Percentiles rank a stretch among this genome's conserved stretches.
Conservation (phyloP, 2,888 invertebrate species). For the Thecocarcelia acutangulata region DNA sequence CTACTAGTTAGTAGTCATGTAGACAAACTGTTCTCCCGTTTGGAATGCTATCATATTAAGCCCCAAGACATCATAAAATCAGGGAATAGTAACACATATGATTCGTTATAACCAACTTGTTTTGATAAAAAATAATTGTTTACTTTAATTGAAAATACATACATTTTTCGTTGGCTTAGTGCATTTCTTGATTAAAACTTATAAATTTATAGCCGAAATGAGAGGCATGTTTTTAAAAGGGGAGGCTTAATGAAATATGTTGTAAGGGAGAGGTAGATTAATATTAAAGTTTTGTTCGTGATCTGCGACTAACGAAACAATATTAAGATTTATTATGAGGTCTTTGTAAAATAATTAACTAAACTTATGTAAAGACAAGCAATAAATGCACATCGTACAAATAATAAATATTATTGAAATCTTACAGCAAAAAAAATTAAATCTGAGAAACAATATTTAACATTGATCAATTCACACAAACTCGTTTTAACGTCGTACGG, state of each 20-base stretch:
- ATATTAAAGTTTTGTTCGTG: slow-evolving; percentile 46
- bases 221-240: slow-evolving; percentile 48
- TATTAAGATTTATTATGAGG: slow-evolving; percentile 22
- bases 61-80: too few relatives aligned
- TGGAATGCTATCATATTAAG: too few relatives aligned
- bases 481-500: too few relatives aligned
- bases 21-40: too few relatives aligned
- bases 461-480: too few relatives aligned
- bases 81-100: background rate
- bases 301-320: background rate
- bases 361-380: too few relatives aligned
- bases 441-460: too few relatives aligned
- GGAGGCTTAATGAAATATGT: slow-evolving; percentile 39
- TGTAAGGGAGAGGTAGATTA: slow-evolving; percentile 9
- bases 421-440: too few relatives aligned
- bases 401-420: too few relatives aligned
- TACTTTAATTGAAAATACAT: slow-evolving; percentile 38
- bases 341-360: too few relatives aligned
- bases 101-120: background rate
- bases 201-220: slow-evolving; percentile 45
- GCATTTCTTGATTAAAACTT: slow-evolving; percentile 56
- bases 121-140: background rate
- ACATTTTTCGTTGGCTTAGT: slow-evolving; percentile 14
- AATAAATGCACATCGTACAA: too few relatives aligned
- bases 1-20: too few relatives aligned